Conservation (phyloP, 2,888 invertebrate genomes). For the Eilema depressum region DNA sequence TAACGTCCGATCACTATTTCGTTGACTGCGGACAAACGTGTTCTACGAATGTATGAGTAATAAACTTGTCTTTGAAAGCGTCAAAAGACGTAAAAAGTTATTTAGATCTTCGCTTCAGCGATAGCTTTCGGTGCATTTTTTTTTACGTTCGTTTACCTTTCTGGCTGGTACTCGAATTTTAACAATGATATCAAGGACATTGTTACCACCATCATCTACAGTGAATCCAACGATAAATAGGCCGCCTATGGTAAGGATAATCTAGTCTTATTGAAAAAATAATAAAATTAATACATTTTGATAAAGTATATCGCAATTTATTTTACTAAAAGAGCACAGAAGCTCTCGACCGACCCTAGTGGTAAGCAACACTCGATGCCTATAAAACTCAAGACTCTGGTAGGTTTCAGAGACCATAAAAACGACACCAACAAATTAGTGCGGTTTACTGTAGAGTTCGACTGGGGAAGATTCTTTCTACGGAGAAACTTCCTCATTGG, state of each 20-base stretch:
- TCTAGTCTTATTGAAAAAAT: no score
- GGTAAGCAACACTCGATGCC: not conserved
- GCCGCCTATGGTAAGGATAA: no score
- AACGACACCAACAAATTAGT: no score
- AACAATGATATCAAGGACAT: not conserved
- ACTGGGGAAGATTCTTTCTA: no score
- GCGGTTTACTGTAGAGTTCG: no score
- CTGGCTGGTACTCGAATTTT: not conserved
- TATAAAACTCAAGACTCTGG: not conserved
- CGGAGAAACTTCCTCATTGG: not conserved
- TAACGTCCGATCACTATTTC: conserved; percentile 50
- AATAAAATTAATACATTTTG: no score
- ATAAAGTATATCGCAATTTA: no score
- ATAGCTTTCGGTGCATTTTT: not conserved
- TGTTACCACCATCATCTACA: no score
- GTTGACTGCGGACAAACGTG: conserved; percentile 15
- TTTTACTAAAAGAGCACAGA: no score
- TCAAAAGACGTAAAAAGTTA: not conserved
- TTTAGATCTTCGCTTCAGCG: not conserved
- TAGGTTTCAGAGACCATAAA: no score
- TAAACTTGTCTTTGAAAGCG: not conserved
- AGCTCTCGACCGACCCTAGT: no score
- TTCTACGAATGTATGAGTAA: not conserved
- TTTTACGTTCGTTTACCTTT: not conserved
- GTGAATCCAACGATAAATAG: no score